Evolutionary conservation across 2,113 vertebrate species (phyloP).

Genomic region (Notothenia coriiceps): DNA sequence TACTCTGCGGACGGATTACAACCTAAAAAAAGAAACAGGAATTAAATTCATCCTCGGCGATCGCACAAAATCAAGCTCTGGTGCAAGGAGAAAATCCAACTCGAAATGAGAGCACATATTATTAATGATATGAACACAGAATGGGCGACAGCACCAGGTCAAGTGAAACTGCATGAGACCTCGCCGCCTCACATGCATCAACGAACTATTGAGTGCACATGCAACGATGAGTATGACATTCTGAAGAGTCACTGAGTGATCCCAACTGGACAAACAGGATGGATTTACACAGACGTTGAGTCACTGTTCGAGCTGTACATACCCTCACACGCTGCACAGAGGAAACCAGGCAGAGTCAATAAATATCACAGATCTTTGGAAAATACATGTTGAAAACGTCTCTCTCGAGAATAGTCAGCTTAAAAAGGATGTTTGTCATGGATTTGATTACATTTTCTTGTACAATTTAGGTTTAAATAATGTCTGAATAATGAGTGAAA

Average conservation of each 20-base stretch:
- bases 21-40: conserved; percentile 84
- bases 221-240: conserved; percentile 48
- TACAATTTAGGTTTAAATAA: neutral
- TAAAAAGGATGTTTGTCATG: neutral
- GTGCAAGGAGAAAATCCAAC: no score
- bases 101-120: neutral
- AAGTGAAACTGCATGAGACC: conserved; percentile 21
- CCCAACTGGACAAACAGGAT: conserved; percentile 50
- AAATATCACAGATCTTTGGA: conserved; percentile 10
- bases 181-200: conserved; percentile 28
- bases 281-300: conserved; percentile 42
- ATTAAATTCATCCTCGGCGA: neutral
- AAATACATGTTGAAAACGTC: neutral
- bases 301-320: conserved; percentile 73
- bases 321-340: conserved; percentile 85
- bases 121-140: conserved; percentile 17
- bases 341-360: conserved; percentile 73
- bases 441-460: neutral
- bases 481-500: no score
- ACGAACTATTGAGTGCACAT: conserved; percentile 36
- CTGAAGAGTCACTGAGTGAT: conserved; percentile 17
- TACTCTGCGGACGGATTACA: conserved; percentile 95
- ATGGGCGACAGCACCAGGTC: neutral
- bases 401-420: neutral
- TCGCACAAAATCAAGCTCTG: neutral